Percentiles rank a stretch among this genome's conserved stretches.
Evolutionary conservation across 2,113 vertebrate genomes (phyloP).

Genomic region (Neodon shergylaensis): DNA sequence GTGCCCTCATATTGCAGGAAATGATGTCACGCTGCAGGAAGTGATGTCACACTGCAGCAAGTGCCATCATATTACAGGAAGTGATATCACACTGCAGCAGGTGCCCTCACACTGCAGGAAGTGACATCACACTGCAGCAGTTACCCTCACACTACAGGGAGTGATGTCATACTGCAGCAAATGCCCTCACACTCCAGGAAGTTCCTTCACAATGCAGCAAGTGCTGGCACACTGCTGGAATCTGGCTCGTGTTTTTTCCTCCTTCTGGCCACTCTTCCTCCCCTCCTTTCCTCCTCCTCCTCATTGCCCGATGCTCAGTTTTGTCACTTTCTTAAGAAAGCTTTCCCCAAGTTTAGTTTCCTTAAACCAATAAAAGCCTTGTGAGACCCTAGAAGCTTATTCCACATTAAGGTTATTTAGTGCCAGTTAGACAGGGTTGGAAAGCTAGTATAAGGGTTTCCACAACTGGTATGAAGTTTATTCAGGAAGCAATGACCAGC

Average conservation of each 20-base stretch:
- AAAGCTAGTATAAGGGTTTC: not conserved
- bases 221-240: not conserved
- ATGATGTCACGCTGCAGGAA: too few relatives aligned
- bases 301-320: not conserved
- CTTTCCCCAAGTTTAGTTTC: not conserved
- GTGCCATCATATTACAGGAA: too few relatives aligned
- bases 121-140: too few relatives aligned
- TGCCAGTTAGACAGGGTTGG: not conserved
- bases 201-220: not conserved
- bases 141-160: not conserved
- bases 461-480: not conserved
- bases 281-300: not conserved
- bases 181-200: not conserved
- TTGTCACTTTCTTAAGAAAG: not conserved
- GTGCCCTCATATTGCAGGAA: not conserved
- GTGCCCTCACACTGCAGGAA: too few relatives aligned
- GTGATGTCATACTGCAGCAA: not conserved
- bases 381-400: not conserved
- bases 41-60: too few relatives aligned
- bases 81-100: too few relatives aligned
- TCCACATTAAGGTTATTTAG: not conserved
- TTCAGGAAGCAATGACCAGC: not conserved
- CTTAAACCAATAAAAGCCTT: not conserved
- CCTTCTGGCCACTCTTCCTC: not conserved
- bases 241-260: not conserved